These are phyloP conservation scores for Oconnorella tubifera DNA, from an alignment of 2,888 invertebrate genomes.

Conservation along the genomic window DNA sequence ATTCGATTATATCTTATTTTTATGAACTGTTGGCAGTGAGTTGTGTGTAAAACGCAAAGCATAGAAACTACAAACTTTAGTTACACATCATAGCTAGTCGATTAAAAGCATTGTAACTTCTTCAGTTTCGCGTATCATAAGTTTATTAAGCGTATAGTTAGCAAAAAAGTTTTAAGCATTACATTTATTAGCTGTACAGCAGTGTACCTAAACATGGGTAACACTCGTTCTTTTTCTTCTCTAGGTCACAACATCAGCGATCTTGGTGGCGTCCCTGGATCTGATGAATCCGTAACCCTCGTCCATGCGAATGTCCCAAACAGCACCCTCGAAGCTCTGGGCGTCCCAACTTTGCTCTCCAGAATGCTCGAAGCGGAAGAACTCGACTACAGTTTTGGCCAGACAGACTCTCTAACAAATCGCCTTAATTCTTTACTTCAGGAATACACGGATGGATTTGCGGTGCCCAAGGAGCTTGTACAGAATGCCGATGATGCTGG, in stretches of 20 bases:
- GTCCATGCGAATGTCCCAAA: conserved; percentile 41
- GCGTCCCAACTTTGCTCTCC: conserved; percentile 41
- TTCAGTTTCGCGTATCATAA: too few relatives aligned
- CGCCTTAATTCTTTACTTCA: conserved; percentile 39
- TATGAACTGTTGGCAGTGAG: too few relatives aligned
- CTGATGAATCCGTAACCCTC: conserved; percentile 24
- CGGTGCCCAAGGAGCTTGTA: conserved; percentile 49
- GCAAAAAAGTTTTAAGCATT: too few relatives aligned
- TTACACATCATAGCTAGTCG: too few relatives aligned
- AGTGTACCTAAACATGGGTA: too few relatives aligned
- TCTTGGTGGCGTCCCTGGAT: not conserved
- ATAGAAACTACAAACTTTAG: too few relatives aligned
- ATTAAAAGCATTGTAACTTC: too few relatives aligned
- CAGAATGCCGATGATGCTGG: conserved; percentile 53
- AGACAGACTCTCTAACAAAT: conserved; percentile 43
- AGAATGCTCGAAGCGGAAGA: conserved; percentile 37
- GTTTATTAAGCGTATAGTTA: too few relatives aligned
- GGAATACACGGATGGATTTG: conserved; percentile 42
- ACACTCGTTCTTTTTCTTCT: too few relatives aligned
- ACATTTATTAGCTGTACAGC: too few relatives aligned
- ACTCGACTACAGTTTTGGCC: conserved; percentile 40
- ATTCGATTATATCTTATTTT: too few relatives aligned
- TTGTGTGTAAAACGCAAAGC: too few relatives aligned
- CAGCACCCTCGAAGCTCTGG: conserved; percentile 40
- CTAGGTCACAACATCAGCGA: not conserved